Base-by-base conservation (phyloP, 2,797 vertebrate species). In the Cheracebus regulus region DNA sequence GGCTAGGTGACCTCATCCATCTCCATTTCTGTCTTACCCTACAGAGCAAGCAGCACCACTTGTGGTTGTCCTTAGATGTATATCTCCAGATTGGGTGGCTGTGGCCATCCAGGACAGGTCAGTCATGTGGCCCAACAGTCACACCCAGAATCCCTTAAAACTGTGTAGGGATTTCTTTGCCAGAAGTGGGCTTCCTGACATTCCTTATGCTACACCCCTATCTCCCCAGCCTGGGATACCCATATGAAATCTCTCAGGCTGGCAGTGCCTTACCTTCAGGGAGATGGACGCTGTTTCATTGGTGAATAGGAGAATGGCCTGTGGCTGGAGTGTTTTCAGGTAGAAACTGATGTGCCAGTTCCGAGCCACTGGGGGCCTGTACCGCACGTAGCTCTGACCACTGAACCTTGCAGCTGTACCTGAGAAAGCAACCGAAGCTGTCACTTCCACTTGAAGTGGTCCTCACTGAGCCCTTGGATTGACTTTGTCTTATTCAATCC, bases 321-420 rank as follows among this genome's bases (percentile, higher is more conserved):
- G 98, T 1, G 98, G 93, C 97, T 99, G 99, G 39, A 98, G 98
- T 0, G 99, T 99, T 98, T 98, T 99, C 96, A 99, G 98, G 46
- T 97, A 99, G 91, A 99, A 99, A 0, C 98, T 99, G 92, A 99
- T 97, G 28, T 97, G 98, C 98, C 99, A 99, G 48, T 98, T 97
- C 70, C 93, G 98, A 0, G 61, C 91, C 93, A 99, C 98, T 4
- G 99, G 98, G 1, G 99, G 99, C 95, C 98, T 95, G 98, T 99
- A 99, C 46, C 99, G 98, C 93, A 99, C 85, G 87, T 99, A 99
- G 94, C 99, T 99, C 39, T 98, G 98, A 0, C 99, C 99, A 0
- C 99, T 98, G 95, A 99, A 99, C 94, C 98, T 98, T 94, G 99
- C 73, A 0, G 99, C 99, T 0, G 99, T 99, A 88, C 99, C 99